phyloP scores from a whole-genome alignment of 2,797 vertebrate species.

The Rhinoraja longicauda region DNA sequence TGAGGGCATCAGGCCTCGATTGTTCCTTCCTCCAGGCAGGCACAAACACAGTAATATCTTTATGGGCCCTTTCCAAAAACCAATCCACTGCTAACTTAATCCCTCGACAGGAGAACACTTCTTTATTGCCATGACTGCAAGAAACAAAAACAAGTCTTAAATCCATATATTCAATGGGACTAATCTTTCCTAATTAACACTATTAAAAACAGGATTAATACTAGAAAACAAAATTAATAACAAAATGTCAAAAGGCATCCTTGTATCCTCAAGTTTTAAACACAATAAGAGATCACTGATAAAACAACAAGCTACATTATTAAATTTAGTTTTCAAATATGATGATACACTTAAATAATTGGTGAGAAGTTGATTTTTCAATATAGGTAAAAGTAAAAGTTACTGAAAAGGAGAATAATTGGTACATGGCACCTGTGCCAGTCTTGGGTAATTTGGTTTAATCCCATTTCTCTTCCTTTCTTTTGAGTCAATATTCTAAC shows the following conservation, averaged over 20 bases:
- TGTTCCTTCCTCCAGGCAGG: conserved; percentile 93
- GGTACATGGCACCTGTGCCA: not conserved
- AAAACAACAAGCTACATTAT: not conserved
- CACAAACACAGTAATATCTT: conserved; percentile 87
- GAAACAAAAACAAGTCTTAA: not conserved
- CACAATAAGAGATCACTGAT: not conserved
- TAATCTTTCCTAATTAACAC: not conserved
- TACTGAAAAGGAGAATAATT: not conserved
- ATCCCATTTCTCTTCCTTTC: not conserved
- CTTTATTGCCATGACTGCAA: conserved; percentile 90
- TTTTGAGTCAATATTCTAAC: not conserved
- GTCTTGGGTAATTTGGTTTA: not conserved
- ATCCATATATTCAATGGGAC: not conserved
- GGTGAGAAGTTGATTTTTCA: not conserved
- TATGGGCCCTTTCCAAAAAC: conserved; percentile 87
- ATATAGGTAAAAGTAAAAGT: not conserved
- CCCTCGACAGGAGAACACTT: conserved; percentile 91
- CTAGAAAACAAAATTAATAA: not conserved
- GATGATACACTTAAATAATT: not conserved
- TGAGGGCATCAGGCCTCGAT: conserved; percentile 85
- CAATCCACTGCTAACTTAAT: conserved; percentile 90
- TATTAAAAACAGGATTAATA: not conserved
- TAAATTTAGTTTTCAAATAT: not conserved
- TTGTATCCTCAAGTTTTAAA: not conserved
- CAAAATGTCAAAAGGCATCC: not conserved